Percentiles rank a stretch among this genome's conserved stretches.
Evolutionary conservation across 2,888 invertebrate species (phyloP).

Genomic region (Meteorus cinctellus): DNA sequence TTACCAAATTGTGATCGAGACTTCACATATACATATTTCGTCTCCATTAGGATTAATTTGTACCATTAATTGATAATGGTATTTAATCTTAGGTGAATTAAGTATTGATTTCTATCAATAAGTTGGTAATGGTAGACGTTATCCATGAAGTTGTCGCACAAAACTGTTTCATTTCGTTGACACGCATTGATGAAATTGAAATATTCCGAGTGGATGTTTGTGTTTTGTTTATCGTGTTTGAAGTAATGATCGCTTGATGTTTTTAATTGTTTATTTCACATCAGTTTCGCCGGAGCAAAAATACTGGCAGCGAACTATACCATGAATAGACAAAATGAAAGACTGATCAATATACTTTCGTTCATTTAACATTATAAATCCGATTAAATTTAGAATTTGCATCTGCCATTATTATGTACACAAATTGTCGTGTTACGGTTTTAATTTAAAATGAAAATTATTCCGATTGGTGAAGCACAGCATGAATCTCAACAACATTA

Average conservation of each 20-base stretch:
- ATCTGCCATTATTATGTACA: no score
- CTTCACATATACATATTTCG: slow-evolving; percentile 79
- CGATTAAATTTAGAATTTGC: no score
- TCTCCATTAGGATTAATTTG: slow-evolving; percentile 69
- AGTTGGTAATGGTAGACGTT: not conserved
- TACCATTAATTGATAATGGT: not conserved
- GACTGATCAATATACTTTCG: no score
- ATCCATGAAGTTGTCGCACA: not conserved
- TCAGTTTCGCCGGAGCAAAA: not conserved
- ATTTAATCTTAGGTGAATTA: not conserved
- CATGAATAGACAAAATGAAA: no score
- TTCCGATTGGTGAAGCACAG: no score
- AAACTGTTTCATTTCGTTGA: not conserved
- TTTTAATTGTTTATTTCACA: no score
- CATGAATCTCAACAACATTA: no score
- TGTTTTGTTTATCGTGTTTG: not conserved
- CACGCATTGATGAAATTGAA: not conserved
- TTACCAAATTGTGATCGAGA: slow-evolving; percentile 83
- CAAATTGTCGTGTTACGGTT: no score
- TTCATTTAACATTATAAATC: no score
- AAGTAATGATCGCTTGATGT: no score
- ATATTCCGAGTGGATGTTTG: slow-evolving; percentile 19
- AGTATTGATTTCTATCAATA: not conserved
- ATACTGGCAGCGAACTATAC: not conserved
- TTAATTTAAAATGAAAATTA: no score